phyloP scores from a whole-genome alignment of 2,113 vertebrate genomes.

The Indri indri region DNA sequence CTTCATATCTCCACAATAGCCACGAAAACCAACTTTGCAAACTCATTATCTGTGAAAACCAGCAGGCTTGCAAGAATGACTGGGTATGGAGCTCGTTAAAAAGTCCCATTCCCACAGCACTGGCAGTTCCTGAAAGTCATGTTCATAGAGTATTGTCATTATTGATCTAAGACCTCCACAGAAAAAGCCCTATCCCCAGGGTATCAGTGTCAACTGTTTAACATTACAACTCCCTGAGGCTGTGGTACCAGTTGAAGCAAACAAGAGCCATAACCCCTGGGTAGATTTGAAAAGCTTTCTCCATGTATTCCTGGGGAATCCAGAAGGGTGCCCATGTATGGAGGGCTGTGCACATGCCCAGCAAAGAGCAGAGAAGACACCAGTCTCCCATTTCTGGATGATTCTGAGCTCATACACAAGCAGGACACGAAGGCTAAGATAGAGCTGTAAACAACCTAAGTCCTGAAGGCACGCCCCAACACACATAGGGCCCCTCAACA shows the following conservation, averaged over 20 bases:
- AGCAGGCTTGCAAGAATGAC: background rate
- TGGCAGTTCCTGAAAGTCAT: background rate
- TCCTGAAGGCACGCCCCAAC: background rate
- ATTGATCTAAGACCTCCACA: background rate
- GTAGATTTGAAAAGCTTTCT: background rate
- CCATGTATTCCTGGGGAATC: background rate
- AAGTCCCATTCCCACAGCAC: background rate
- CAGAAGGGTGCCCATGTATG: background rate
- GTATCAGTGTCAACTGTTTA: background rate
- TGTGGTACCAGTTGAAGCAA: background rate
- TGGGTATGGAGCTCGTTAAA: background rate
- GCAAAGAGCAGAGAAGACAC: background rate
- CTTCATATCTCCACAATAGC: background rate
- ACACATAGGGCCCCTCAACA: background rate
- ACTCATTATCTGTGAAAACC: background rate
- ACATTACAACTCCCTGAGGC: background rate
- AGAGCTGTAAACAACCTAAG: background rate
- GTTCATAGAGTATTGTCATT: background rate
- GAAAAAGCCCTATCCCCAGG: background rate
- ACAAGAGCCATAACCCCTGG: background rate
- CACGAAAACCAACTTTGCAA: background rate
- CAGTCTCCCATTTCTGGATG: background rate
- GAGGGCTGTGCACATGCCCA: background rate
- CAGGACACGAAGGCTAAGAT: background rate
- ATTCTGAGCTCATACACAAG: background rate